A percentile compares a stretch with the other conserved stretches of the same genome.
Evolutionary conservation across 1,140 invertebrate species (phyloP).

Genomic region (Luehdorfia chinensis): DNA sequence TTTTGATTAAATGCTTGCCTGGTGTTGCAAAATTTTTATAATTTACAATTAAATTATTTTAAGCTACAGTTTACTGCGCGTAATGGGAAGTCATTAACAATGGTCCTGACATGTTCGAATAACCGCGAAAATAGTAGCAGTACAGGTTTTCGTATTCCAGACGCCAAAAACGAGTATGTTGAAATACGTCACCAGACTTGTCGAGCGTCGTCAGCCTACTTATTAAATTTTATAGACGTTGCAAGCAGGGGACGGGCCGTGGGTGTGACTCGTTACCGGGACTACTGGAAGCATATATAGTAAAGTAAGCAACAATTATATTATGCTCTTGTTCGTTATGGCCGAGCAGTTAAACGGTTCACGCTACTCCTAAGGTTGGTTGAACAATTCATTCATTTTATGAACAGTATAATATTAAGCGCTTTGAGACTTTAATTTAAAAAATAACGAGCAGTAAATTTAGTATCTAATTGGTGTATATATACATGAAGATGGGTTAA

Average conservation of each 20-base stretch:
- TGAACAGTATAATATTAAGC: too few species aligned
- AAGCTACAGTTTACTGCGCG: too few species aligned
- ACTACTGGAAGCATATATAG: slow-evolving; percentile 1
- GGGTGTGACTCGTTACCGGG: slow-evolving; percentile 4
- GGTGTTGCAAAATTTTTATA: too few species aligned
- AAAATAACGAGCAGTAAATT: too few species aligned
- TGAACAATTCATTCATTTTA: slow-evolving; percentile 8
- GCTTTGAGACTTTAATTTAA: too few species aligned
- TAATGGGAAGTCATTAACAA: too few species aligned
- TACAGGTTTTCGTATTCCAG: background rate
- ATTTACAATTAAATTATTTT: too few species aligned
- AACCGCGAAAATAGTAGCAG: too few species aligned
- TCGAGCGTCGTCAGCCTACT: background rate
- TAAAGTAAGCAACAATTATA: background rate
- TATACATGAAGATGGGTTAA: too few species aligned
- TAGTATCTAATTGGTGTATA: too few species aligned
- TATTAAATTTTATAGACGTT: background rate
- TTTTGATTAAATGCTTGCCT: too few species aligned
- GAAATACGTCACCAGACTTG: background rate
- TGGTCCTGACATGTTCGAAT: too few species aligned
- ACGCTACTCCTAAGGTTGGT: background rate
- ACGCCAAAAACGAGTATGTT: slow-evolving; percentile 1
- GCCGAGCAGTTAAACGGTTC: background rate
- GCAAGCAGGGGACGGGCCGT: background rate
- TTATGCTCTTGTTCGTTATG: slow-evolving; percentile 9